phyloP scores from a whole-genome alignment of 23 tunicate genomes.

The Aplidium turbinatum region DNA sequence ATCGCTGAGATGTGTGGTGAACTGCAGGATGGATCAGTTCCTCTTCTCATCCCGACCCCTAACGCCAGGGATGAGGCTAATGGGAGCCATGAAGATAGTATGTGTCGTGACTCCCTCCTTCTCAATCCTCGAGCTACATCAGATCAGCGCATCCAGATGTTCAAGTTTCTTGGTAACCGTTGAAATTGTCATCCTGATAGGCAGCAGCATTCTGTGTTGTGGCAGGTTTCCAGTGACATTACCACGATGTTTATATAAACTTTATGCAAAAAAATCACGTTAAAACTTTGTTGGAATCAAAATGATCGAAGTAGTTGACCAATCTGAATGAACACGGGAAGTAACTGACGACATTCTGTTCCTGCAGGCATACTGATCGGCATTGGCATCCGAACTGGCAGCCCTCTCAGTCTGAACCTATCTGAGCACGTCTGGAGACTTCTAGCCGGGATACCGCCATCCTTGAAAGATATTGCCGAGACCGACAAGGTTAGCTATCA shows the following conservation, averaged over 20 bases:
- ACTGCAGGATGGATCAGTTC: conserved; percentile 66
- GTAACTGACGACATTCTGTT: too few species aligned
- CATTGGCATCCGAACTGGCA: conserved; percentile 84
- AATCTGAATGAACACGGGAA: too few species aligned
- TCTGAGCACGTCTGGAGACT: conserved; percentile 90
- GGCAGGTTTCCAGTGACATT: too few species aligned
- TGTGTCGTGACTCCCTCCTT: conserved; percentile 69
- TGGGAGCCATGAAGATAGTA: conserved; percentile 72
- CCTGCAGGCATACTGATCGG: conserved; percentile 85
- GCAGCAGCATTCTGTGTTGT: too few species aligned
- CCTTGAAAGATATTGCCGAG: conserved; percentile 68
- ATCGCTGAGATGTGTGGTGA: conserved; percentile 93
- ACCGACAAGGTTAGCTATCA: conserved; percentile 89
- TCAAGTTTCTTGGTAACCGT: conserved; percentile 65
- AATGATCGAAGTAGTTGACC: too few species aligned
- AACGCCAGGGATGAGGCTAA: conserved; percentile 81
- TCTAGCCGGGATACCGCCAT: conserved; percentile 50
- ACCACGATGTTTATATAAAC: too few species aligned
- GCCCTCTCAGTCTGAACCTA: conserved; percentile 76
- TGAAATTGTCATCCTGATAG: too few species aligned
- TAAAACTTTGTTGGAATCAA: too few species aligned
- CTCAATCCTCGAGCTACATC: conserved; percentile 25
- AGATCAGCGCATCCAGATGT: conserved; percentile 35
- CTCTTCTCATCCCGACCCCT: conserved; percentile 69
- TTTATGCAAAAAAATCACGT: too few species aligned